Evolutionary conservation across 1,140 invertebrate species (phyloP).

Genomic region (Apis laboriosa): DNA sequence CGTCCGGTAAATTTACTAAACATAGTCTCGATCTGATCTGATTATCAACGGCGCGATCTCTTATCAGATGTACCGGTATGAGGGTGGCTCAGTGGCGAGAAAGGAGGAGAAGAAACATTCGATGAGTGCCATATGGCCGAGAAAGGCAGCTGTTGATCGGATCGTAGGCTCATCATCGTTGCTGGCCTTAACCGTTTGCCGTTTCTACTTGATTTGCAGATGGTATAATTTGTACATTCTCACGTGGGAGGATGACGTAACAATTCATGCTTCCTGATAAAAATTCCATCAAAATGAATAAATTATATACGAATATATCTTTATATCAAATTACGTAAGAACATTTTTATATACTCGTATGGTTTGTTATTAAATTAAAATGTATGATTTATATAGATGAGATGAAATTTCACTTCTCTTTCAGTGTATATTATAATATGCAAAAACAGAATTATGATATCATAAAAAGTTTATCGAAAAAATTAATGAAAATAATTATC

Average conservation of each 20-base stretch:
- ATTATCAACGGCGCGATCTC: slow-evolving; percentile 69
- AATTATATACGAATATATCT: neutral
- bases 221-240: slow-evolving; percentile 46
- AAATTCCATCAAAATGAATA: slow-evolving; percentile 38
- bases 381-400: too few relatives aligned
- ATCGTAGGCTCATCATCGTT: slow-evolving; percentile 67
- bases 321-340: too few relatives aligned
- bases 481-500: too few relatives aligned
- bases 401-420: too few relatives aligned
- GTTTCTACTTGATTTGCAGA: slow-evolving; percentile 69
- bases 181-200: slow-evolving; percentile 55
- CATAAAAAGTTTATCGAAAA: too few relatives aligned
- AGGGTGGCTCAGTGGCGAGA: slow-evolving; percentile 27
- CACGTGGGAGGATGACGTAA: slow-evolving; percentile 44
- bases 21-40: slow-evolving; percentile 9
- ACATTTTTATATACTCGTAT: too few relatives aligned
- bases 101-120: slow-evolving; percentile 29
- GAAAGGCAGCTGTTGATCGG: slow-evolving; percentile 70
- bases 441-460: too few relatives aligned
- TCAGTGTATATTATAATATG: too few relatives aligned
- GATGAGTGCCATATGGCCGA: slow-evolving; percentile 69
- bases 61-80: slow-evolving; percentile 65
- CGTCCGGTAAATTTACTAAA: slow-evolving; percentile 36
- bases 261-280: slow-evolving; percentile 1
- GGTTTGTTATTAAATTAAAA: too few relatives aligned